Evolutionary conservation across 2,797 vertebrate species (phyloP).

Genomic region (Myoxocephalus aenaeus): DNA sequence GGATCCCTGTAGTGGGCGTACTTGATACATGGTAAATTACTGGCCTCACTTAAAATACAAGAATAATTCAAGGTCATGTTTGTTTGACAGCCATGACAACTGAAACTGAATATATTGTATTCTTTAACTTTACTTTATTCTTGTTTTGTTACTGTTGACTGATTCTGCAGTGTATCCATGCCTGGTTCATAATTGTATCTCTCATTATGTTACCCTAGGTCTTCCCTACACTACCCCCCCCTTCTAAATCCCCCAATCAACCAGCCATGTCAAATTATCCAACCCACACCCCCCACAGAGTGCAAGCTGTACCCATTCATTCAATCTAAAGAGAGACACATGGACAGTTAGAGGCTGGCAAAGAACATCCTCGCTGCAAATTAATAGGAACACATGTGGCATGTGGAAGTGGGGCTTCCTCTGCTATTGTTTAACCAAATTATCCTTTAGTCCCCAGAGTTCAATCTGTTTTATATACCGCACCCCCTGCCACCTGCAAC

Average conservation of each 20-base stretch:
- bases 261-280: constrained; percentile 62
- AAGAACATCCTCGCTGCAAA: constrained; percentile 65
- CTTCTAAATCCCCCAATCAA: constrained; percentile 56
- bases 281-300: constrained; percentile 64
- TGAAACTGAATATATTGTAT: not conserved
- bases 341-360: constrained; percentile 70
- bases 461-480: constrained; percentile 56
- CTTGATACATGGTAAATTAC: constrained; percentile 17
- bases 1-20: constrained; percentile 22
- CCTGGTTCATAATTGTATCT: constrained; percentile 13
- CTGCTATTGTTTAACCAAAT: constrained; percentile 78
- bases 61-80: constrained; percentile 53
- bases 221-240: constrained; percentile 35
- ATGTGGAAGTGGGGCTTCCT: constrained; percentile 76
- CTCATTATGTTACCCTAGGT: constrained; percentile 37
- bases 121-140: not conserved
- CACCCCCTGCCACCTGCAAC: constrained; percentile 54
- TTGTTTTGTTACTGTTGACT: constrained; percentile 14
- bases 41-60: constrained; percentile 12
- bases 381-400: constrained; percentile 71
- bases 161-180: constrained; percentile 10
- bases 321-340: constrained; percentile 69
- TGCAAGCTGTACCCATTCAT: constrained; percentile 77
- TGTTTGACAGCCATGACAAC: constrained; percentile 25
- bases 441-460: constrained; percentile 65